Percentiles rank a stretch among this genome's conserved stretches.
Conservation (phyloP, 2,113 vertebrate species). For the Lasiurus borealis region DNA sequence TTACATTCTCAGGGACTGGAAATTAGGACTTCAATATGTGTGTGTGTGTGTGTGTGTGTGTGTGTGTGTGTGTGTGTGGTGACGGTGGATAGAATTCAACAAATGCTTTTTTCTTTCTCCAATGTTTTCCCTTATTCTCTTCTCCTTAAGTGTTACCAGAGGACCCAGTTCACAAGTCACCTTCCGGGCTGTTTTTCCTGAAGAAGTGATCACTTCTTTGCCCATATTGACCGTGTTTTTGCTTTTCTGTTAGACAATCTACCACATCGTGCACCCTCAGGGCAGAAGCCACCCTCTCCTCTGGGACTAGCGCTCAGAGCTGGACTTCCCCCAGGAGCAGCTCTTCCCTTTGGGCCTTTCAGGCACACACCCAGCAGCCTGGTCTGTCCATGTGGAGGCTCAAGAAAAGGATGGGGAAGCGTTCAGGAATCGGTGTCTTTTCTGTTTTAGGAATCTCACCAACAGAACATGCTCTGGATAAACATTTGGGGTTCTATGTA, state of each 20-base stretch:
- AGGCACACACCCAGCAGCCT: background rate
- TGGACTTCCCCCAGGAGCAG: background rate
- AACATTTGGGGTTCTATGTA: background rate
- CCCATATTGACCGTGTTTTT: background rate
- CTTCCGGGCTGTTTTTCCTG: background rate
- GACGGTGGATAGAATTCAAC: background rate
- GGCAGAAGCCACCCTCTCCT: background rate
- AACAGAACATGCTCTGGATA: constrained; percentile 21
- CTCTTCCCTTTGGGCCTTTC: background rate
- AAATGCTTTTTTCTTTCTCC: background rate
- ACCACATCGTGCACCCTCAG: background rate
- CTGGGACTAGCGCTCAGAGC: background rate
- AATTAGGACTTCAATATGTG: background rate
- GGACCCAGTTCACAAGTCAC: background rate
- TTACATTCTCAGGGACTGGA: background rate
- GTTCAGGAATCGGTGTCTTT: background rate
- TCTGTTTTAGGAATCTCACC: constrained; percentile 31
- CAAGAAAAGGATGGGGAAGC: background rate
- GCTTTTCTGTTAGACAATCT: background rate
- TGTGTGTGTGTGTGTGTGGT: background rate
- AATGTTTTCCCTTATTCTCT: background rate
- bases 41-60: background rate
- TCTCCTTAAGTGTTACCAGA: background rate
- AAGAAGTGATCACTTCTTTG: background rate
- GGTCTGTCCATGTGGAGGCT: background rate